Base-by-base conservation (phyloP, 2,888 invertebrate species). In the Eupithecia abbreviata region DNA sequence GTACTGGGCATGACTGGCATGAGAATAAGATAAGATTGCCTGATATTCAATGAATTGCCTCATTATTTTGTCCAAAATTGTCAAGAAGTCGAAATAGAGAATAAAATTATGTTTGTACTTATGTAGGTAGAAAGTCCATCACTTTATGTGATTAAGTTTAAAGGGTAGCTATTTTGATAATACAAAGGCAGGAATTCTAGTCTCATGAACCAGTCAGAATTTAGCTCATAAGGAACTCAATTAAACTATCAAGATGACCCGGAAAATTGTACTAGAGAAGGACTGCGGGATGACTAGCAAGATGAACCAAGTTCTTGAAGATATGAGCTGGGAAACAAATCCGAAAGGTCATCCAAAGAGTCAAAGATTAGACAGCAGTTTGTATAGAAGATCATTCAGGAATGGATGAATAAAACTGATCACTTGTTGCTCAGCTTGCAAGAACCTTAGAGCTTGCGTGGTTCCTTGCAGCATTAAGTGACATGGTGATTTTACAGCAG, bases 391-490 rank as follows among this genome's bases (percentile, higher is more conserved):
- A 30, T 30, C 72, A 66, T 47, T 72, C 70, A 75, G 75, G 72
- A 77, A 77, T 75, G 72, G 62, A 65, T 49, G 51, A 62, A 43
- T n/a, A 49, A 58, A 72, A 74, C 58, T 66, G 67, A 62, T 49
- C 70, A 77, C 77, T 77, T 77, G 77, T 77, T 77, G 77, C 77
- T 71, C 71, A 45, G n/a, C 68, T 74, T 70, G 74, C 62, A 72
- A 68, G 51, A 69, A 58, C 41, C 12, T 55, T 45, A 65, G 72
- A 62, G 69, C 58, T 68, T 18, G 65, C 30, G 42, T 30, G 73
- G 41, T 55, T 75, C n/a, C 13, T 66, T 42, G 15, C 13, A 41
- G 42, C 42, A 65, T n/a, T 6, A 55, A 2, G 1, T 42, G 12
- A 13, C 41, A 65, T 13, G 12, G 41, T 15, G 58, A 58, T 18